Conservation (phyloP, 2,113 vertebrate species). For the Tretioscincus oriximinensis region DNA sequence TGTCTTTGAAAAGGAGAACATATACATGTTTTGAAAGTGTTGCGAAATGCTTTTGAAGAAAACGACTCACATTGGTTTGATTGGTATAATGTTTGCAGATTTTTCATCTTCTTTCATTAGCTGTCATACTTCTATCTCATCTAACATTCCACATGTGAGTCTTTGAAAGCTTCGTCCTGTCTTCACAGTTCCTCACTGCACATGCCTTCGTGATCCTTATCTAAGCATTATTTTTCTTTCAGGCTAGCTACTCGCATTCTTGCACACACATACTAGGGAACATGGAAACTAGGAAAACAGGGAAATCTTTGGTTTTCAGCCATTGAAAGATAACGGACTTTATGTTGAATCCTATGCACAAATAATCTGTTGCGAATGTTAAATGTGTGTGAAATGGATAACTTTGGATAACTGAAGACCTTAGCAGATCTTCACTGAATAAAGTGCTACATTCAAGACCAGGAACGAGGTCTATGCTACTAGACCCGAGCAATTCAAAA, state of each 20-base stretch:
- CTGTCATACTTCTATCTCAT: neutral
- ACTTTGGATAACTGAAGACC: neutral
- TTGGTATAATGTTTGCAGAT: neutral
- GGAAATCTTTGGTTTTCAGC: neutral
- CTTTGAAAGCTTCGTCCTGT: neutral
- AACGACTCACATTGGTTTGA: neutral
- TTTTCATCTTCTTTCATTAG: neutral
- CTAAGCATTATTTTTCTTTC: neutral
- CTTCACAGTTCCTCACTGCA: neutral
- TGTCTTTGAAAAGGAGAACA: neutral
- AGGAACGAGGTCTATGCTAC: too few species aligned
- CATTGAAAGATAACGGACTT: neutral
- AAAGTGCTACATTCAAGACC: neutral
- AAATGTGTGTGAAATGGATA: neutral
- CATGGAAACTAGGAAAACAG: too few species aligned
- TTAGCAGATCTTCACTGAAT: neutral
- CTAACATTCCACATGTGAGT: neutral
- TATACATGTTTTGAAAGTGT: neutral
- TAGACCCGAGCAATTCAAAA: too few species aligned
- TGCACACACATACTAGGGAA: neutral
- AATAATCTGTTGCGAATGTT: neutral
- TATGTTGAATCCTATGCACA: neutral
- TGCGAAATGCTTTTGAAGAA: neutral
- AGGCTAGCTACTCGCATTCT: neutral
- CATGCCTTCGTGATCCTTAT: neutral